These are phyloP conservation scores for Vulpes lagopus DNA, from an alignment of 2,113 vertebrate species.

Conservation along the genomic window DNA sequence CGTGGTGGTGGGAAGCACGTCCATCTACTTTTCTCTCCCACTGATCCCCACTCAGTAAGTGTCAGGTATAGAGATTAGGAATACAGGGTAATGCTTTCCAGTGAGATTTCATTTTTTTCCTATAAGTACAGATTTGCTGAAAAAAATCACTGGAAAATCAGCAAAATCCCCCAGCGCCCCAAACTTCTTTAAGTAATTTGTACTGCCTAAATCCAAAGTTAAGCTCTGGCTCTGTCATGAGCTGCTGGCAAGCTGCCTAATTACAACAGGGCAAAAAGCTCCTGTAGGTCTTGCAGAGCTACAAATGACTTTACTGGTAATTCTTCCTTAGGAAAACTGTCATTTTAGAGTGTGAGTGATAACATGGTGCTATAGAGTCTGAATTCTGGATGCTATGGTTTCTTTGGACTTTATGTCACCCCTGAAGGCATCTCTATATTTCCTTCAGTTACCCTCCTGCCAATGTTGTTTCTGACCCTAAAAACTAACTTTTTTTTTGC, in stretches of 20 bases:
- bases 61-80: not conserved
- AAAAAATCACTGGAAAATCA: not conserved
- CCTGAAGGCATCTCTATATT: not conserved
- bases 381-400: not conserved
- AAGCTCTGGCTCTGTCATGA: not conserved
- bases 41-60: not conserved
- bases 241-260: not conserved
- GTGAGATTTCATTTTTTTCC: not conserved
- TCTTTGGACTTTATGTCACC: not conserved
- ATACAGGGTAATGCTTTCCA: not conserved
- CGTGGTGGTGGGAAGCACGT: not conserved
- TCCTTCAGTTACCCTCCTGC: not conserved
- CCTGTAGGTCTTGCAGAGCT: not conserved
- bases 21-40: not conserved
- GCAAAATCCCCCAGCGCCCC: not conserved
- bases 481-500: not conserved
- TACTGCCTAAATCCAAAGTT: not conserved
- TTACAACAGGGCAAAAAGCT: not conserved
- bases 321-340: not conserved
- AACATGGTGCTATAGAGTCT: too few relatives aligned
- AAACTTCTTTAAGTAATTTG: slow-evolving; percentile 50
- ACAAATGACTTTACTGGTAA: not conserved
- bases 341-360: not conserved
- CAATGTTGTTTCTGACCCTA: not conserved
- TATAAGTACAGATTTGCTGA: not conserved